Base-by-base conservation (phyloP, 2,888 invertebrate genomes). In the Caenorhabditis zanzibari region DNA sequence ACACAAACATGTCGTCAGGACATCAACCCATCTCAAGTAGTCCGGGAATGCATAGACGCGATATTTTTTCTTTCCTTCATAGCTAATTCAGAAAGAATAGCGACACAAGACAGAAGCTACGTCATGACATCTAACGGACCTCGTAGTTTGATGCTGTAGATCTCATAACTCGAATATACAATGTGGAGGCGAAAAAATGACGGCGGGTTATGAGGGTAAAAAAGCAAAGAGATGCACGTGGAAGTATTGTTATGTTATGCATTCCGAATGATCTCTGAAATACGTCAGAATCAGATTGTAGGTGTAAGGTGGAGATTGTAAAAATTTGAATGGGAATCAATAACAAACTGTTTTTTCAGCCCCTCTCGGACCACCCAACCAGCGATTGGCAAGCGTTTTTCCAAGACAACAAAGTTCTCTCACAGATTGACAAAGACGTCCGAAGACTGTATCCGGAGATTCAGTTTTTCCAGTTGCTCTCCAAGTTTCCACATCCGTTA, bases 371-470 rank as follows among this genome's bases (percentile, higher is more conserved):
- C n/a, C 96, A 96, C 90, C 97, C 98, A 0, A 96, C 96, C 88
- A 97, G 97, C 92, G 95, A 96, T 63, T 99, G 99, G 99, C 95
- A 95, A 90, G 95, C 95, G 3, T 98, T 95, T 93, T 99, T 99
- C 93, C 76, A 84, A 93, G 98, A 99, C 93, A 99, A 99, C 93
- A 97, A 98, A 93, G 97, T 98, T 81, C 94, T 99, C 52, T 93
- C 97, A 56, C 99, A 99, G 94, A 98, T 99, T 90, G 98, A 98
- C 93, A 98, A 98, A 61, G 91, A 91, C 71, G 91, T 91, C 7
- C 79, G 90, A 87, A 95, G 98, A 71, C 93, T 98, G 2, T 97
- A 97, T 92, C 98, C 98, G 14, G 98, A 98, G 93, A 96, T 94
- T 92, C 97, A 97, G 72, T 99, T 99, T 94, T 99, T 99, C 93